Base-by-base conservation (phyloP, 1,140 invertebrate genomes). In the Megathymus violae region DNA sequence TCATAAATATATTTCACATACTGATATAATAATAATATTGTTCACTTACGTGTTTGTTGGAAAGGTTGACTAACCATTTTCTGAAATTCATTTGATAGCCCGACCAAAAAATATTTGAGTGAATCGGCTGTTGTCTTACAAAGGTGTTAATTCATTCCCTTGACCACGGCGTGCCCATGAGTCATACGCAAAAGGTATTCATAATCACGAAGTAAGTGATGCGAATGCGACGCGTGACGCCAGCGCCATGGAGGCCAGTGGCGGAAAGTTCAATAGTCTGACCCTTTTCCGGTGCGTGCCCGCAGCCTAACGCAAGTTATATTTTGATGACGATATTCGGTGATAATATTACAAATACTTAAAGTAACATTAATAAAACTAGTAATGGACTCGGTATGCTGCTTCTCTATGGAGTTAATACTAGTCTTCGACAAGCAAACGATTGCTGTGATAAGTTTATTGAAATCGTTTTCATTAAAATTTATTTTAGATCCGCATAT, bases 281-380 rank as follows among this genome's bases (percentile, higher is more conserved):
- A 62, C 81, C 81, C 74, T 84, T 82, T 84, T 82, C 83, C 83
- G 83, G 79, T 80, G 69, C 52, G 54, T 56, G 54, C 52, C 60
- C 51, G 68, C 65, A 25, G n/a, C 47, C 9, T n/a, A 19, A 1
- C 9, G 31, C 11, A 62, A 14, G 16, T 54, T 50, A 38, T 36
- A 44, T 15, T 31, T 51, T 48, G 10, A 31, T 58, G n/a, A 13
- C 11, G 14, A 22, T 22, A 22, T 31, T 31, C 9, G 27, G 7
- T 31, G 4, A 7, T 31, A 9, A 7, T 31, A 31, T 31, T 1
- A 31, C 27, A 1, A 9, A 31, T 31, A 22, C 19, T 22, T 22
- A 22, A 2, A 22, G 19, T 22, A 22, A 22, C 5, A 22, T 22
- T 3, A 2, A 22, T 22, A 22, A 22, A 22, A 2, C 19, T 22